phyloP scores from a whole-genome alignment of 2,113 vertebrate genomes.

The Engraulis encrasicolus region DNA sequence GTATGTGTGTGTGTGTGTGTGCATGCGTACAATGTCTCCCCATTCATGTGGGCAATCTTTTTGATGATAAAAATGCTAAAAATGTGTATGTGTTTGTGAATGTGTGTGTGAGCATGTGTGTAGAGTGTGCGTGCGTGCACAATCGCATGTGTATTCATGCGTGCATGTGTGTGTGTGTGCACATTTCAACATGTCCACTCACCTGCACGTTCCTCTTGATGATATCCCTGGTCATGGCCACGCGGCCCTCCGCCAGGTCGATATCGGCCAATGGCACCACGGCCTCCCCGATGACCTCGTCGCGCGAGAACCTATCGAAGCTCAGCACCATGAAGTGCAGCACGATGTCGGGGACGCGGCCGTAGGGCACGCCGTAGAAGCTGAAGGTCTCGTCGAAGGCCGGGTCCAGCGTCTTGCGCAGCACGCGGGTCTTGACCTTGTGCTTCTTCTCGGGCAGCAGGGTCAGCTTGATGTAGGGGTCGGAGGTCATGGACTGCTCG shows the following conservation, averaged over 20 bases:
- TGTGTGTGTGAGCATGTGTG: no score
- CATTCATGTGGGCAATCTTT: no score
- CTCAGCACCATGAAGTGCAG: constrained; percentile 95
- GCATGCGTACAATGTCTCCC: no score
- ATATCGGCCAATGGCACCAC: constrained; percentile 87
- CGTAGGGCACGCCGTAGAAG: constrained; percentile 91
- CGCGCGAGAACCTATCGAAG: constrained; percentile 96
- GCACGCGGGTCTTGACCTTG: constrained; percentile 95
- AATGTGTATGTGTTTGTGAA: no score
- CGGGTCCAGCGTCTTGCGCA: constrained; percentile 95
- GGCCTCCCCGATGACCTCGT: constrained; percentile 96
- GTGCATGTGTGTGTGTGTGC: no score
- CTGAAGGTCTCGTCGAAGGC: constrained; percentile 98
- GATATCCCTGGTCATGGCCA: constrained; percentile 94
- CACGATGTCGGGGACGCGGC: constrained; percentile 86
- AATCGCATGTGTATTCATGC: no score
- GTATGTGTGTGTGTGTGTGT: constrained; percentile 87
- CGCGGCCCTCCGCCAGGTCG: constrained; percentile 86
- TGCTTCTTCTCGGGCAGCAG: constrained; percentile 97
- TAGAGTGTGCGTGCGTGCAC: no score
- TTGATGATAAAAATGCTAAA: no score
- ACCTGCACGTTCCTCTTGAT: constrained; percentile 96
- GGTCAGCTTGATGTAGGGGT: constrained; percentile 98
- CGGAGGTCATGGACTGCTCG: constrained; percentile 96
- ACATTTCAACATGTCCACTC: constrained; percentile 66